A percentile compares a stretch with the other conserved stretches of the same genome.
Conservation (phyloP, 2,888 invertebrate genomes). For the Bursaphelenchus okinawaensis region DNA sequence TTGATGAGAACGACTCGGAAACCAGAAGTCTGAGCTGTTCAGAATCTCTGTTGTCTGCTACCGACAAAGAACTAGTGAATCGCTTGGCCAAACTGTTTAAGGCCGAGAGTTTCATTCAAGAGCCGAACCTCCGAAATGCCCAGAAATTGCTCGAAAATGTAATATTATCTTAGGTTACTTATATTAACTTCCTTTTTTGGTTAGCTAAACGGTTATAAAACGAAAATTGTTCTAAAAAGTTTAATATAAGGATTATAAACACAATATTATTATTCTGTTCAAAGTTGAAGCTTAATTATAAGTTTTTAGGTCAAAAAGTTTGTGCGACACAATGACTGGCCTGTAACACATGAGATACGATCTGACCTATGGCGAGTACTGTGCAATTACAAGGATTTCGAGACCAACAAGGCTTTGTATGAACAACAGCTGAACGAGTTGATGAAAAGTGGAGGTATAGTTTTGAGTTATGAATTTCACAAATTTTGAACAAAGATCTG, state of each 20-base stretch:
- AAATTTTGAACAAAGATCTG: not conserved
- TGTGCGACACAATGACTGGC: conserved; percentile 54
- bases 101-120: not conserved
- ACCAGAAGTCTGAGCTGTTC: not conserved
- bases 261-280: too few species aligned
- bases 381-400: conserved; percentile 41
- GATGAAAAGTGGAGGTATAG: conserved; percentile 35
- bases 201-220: too few species aligned
- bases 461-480: not conserved
- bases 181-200: too few species aligned
- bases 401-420: conserved; percentile 40
- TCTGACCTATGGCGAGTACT: conserved; percentile 52
- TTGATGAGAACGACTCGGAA: conserved; percentile 2
- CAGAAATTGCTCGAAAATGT: not conserved
- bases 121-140: not conserved
- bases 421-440: conserved; percentile 35
- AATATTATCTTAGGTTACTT: too few species aligned
- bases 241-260: too few species aligned
- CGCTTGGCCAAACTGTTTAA: not conserved
- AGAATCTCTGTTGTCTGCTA: not conserved
- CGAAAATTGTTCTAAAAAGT: too few species aligned
- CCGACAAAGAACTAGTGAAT: not conserved
- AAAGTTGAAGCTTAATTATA: too few species aligned
- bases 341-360: conserved; percentile 54
- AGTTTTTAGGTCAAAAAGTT: conserved; percentile 55